phyloP scores from a whole-genome alignment of 2,888 invertebrate species.

The Atherix ibis region DNA sequence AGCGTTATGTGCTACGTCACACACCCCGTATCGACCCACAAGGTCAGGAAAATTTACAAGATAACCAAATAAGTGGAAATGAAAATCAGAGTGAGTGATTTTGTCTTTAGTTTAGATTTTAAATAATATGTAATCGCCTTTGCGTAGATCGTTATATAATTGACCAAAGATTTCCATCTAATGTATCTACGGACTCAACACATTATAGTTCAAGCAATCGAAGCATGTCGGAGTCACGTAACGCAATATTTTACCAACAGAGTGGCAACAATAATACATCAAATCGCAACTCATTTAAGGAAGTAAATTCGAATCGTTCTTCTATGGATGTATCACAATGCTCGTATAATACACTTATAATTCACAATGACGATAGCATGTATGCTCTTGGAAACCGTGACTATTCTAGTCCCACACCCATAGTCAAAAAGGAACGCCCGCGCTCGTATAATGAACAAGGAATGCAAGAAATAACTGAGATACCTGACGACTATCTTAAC shows the following conservation, averaged over 20 bases:
- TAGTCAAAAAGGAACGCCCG: slow-evolving; percentile 13
- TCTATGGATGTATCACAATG: slow-evolving; percentile 60
- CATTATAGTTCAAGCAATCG: slow-evolving; percentile 14
- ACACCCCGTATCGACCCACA: slow-evolving; percentile 73
- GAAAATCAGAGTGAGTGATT: slow-evolving; percentile 11
- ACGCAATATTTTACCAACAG: slow-evolving; percentile 11
- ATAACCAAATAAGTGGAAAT: slow-evolving; percentile 22
- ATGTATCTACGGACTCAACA: slow-evolving; percentile 13
- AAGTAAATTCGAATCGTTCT: slow-evolving; percentile 43
- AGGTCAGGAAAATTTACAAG: slow-evolving; percentile 65
- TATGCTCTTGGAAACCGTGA: slow-evolving; percentile 12
- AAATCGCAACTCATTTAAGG: slow-evolving; percentile 48
- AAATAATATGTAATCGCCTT: too few relatives aligned
- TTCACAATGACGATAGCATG: slow-evolving; percentile 44
- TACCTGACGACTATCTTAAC: slow-evolving; percentile 68
- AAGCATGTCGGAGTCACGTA: slow-evolving; percentile 14
- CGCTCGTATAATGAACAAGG: slow-evolving; percentile 14
- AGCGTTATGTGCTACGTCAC: slow-evolving; percentile 57
- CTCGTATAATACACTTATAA: slow-evolving; percentile 70
- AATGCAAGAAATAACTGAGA: slow-evolving; percentile 61
- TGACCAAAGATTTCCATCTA: slow-evolving; percentile 13
- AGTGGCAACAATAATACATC: slow-evolving; percentile 16
- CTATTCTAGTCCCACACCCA: slow-evolving; percentile 10
- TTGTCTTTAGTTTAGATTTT: too few relatives aligned
- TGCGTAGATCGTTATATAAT: slow-evolving; percentile 12